Conservation (phyloP, 2,888 invertebrate genomes). For the Holacanthella duospinosa region DNA sequence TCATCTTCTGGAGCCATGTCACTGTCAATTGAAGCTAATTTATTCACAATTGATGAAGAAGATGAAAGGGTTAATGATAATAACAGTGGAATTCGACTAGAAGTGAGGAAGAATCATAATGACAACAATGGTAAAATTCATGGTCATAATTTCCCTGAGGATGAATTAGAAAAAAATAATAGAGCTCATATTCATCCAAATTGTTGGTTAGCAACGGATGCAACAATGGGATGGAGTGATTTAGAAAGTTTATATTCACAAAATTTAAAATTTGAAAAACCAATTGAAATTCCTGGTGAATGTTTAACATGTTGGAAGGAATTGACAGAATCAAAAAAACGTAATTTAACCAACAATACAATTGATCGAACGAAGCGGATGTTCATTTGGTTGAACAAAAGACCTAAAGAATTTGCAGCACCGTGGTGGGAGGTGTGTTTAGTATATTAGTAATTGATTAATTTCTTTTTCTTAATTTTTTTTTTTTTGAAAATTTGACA, state of each 20-base stretch:
- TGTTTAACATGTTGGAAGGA: constrained; percentile 36
- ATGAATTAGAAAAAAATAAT: neutral
- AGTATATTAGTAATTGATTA: too few species aligned
- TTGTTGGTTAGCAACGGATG: constrained; percentile 32
- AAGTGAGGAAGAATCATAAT: neutral
- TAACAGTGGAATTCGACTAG: neutral
- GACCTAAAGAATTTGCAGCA: constrained; percentile 34
- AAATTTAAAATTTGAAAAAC: constrained; percentile 28
- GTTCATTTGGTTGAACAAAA: constrained; percentile 36
- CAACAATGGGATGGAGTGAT: constrained; percentile 35
- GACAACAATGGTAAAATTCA: constrained; percentile 3
- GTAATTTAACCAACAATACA: constrained; percentile 25
- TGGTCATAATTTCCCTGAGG: neutral
- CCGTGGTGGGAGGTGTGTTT: constrained; percentile 38
- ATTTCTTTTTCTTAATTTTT: too few species aligned
- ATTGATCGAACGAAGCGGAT: constrained; percentile 34
- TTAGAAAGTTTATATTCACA: constrained; percentile 34
- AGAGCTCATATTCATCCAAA: constrained; percentile 30
- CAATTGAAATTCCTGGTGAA: constrained; percentile 25
- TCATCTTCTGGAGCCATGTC: neutral
- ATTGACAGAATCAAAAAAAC: constrained; percentile 27
- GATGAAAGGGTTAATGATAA: constrained; percentile 1
- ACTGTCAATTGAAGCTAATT: constrained; percentile 1
- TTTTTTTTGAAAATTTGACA: too few species aligned
- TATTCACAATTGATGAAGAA: constrained; percentile 19